Conservation (phyloP, 2,113 vertebrate genomes). For the Vireo altiloquus region DNA sequence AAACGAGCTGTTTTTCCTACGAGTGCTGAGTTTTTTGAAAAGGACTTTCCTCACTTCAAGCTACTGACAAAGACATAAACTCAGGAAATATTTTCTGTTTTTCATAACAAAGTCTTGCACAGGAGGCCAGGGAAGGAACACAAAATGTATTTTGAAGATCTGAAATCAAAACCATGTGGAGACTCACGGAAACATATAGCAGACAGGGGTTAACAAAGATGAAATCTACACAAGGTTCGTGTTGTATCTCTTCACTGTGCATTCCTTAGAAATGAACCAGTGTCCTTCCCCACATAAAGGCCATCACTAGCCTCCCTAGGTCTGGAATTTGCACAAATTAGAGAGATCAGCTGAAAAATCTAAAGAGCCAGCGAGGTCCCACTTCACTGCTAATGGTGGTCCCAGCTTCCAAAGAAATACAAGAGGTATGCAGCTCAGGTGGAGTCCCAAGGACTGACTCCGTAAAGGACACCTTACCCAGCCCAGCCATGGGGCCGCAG, state of each 20-base stretch:
- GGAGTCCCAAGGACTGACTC: no score
- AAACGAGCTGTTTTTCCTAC: fast-evolving
- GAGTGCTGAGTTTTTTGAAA: neutral
- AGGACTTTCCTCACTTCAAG: neutral
- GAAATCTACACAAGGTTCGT: neutral
- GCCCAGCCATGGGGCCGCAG: no score
- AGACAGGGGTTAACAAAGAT: neutral
- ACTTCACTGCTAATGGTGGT: no score
- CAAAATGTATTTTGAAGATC: slow-evolving; percentile 14
- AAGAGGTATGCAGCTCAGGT: no score
- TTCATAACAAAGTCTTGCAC: neutral
- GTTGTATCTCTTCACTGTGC: neutral
- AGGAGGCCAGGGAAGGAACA: neutral
- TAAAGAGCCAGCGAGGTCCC: neutral
- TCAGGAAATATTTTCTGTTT: neutral
- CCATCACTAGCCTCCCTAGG: neutral
- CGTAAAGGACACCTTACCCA: no score
- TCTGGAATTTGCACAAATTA: neutral
- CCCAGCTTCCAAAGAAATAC: no score
- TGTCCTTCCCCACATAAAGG: neutral
- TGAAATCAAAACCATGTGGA: slow-evolving; percentile 19
- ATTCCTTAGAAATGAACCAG: neutral
- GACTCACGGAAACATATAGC: neutral
- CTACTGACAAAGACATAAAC: neutral
- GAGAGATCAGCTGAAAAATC: neutral